Base-by-base conservation (phyloP, 2,888 invertebrate genomes). In the Drosophila rubida region DNA sequence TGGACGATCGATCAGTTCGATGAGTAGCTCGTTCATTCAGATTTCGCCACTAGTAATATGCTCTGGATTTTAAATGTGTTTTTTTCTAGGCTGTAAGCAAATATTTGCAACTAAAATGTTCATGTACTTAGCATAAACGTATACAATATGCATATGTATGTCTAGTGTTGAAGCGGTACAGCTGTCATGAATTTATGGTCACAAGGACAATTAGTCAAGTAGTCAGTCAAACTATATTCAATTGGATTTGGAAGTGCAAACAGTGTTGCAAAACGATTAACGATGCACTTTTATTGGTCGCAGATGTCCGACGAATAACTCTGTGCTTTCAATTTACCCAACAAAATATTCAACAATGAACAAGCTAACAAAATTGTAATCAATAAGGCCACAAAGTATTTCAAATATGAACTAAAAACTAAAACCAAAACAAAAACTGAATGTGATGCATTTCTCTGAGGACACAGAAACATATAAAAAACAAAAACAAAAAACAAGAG, bases 401-500 rank as follows among this genome's bases (percentile, higher is more conserved):
- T 55, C 44, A 55, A 59, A 49, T 35, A 46, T 50, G 11, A 44
- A 50, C 37, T 19, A 41, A 37, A 41, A 42, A 13, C 19, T 4
- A 53, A 49, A 58, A n/a, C n/a, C 48, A 32, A 44, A 27, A 49
- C 5, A 11, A 59, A 65, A 80, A 65, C 46, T 71, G 44, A 71
- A 71, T 80, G 84, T 80, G 87, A 83, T 87, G 84, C 84, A 80
- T 82, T 82, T 86, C 72, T 75, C 69, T 60, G 57, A 69, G 45
- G 49, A 71, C 41, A 63, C 58, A 54, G 41, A 58, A 53, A 23
- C 37, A 16, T 27, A 50, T 51, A 51, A 37, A 19, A 19, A 19
- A 19, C 23, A 25, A 35, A 46, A 44, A 30, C 13, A 54, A 42
- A 16, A 32, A 39, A 50, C 25, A 27, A 16, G 48, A 62, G 32